Conservation (phyloP, 2,797 vertebrate genomes). For the Lacerta agilis region DNA sequence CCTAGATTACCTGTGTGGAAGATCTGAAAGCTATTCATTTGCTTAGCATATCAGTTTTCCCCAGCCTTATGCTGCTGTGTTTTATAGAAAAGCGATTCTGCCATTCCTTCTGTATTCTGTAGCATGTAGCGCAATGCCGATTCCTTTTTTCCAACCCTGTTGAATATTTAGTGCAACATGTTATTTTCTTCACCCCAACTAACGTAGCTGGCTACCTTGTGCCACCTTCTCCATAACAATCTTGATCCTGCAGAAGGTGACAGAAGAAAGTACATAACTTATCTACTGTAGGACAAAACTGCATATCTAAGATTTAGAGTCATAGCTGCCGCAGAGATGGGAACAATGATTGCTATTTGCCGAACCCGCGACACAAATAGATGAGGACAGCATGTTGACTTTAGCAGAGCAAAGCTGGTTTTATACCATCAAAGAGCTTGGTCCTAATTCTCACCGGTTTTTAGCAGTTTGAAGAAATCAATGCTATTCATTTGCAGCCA, state of each 20-base stretch:
- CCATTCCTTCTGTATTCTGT: too few relatives aligned
- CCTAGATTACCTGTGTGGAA: not conserved
- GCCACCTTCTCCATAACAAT: not conserved
- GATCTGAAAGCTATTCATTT: not conserved
- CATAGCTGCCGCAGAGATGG: not conserved
- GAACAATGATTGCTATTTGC: not conserved
- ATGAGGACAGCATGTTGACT: not conserved
- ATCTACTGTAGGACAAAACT: not conserved
- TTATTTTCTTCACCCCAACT: not conserved
- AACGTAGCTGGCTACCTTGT: not conserved
- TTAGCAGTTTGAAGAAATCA: constrained; percentile 26
- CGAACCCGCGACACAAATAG: not conserved
- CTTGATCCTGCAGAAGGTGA: not conserved
- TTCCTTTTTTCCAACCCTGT: not conserved
- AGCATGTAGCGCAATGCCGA: too few relatives aligned
- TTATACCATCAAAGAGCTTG: constrained; percentile 10
- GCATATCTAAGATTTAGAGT: not conserved
- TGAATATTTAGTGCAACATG: not conserved
- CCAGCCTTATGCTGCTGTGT: not conserved
- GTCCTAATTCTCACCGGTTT: not conserved
- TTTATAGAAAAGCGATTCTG: too few relatives aligned
- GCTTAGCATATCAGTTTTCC: not conserved
- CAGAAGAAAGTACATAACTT: not conserved
- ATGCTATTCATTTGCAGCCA: constrained; percentile 42
- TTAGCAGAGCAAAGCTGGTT: constrained; percentile 1